A percentile compares a stretch with the other conserved stretches of the same genome.
These are phyloP conservation scores for Synaphobranchus kaupii DNA, from an alignment of 2,797 vertebrate genomes.

Conservation along the genomic window DNA sequence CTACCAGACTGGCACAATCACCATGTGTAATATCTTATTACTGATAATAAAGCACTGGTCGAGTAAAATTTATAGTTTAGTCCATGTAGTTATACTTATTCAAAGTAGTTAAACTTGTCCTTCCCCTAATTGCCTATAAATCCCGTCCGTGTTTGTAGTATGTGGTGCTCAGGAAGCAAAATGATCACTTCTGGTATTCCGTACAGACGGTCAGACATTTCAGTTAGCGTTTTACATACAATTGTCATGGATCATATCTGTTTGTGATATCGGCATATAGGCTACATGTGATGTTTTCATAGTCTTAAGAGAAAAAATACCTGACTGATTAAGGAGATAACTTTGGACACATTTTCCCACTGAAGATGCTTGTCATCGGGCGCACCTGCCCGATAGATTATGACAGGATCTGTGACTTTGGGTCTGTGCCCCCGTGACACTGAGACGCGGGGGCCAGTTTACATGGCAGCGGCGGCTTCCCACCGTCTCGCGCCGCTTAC, in stretches of 20 bases:
- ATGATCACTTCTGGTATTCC: not conserved
- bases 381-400: constrained; percentile 42
- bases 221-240: not conserved
- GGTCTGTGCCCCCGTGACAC: constrained; percentile 46
- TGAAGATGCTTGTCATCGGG: not conserved
- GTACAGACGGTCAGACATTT: not conserved
- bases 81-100: constrained; percentile 15
- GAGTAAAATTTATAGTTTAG: constrained; percentile 3
- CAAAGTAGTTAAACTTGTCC: constrained; percentile 25
- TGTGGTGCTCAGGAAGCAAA: not conserved
- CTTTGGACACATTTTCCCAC: not conserved
- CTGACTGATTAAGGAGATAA: not conserved
- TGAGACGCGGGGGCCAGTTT: constrained; percentile 43
- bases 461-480: constrained; percentile 50
- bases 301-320: not conserved
- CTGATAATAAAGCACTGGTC: not conserved
- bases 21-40: constrained; percentile 31
- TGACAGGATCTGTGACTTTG: constrained; percentile 14
- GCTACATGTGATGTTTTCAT: not conserved
- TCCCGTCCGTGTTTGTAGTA: constrained; percentile 7
- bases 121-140: constrained; percentile 20
- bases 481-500: not conserved
- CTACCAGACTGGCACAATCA: constrained; percentile 25
- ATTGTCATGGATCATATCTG: constrained; percentile 9
- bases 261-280: not conserved